Evolutionary conservation across 2,113 vertebrate species (phyloP).

Genomic region (Sinosuthora webbiana): DNA sequence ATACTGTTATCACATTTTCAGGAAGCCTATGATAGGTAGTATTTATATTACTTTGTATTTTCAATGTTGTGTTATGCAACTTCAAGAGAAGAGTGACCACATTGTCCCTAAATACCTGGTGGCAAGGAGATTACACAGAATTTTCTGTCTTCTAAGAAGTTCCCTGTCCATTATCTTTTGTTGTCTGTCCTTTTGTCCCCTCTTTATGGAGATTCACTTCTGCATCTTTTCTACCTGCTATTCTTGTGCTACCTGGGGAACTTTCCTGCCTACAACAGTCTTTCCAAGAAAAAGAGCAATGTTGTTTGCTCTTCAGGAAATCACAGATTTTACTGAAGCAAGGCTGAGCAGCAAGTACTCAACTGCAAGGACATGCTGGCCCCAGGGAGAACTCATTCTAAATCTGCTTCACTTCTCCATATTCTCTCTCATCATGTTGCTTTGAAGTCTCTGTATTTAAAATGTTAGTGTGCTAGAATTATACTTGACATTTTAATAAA

Average conservation of each 20-base stretch:
- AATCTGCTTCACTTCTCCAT: background rate
- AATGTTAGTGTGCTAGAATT: background rate
- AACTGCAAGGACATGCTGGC: background rate
- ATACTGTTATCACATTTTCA: background rate
- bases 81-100: background rate
- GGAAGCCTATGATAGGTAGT: background rate
- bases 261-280: background rate
- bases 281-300: background rate
- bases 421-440: background rate
- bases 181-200: background rate
- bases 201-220: background rate
- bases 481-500: background rate
- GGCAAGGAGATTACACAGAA: background rate
- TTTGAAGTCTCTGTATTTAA: background rate
- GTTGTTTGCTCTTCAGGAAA: background rate
- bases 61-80: background rate
- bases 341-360: background rate
- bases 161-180: background rate
- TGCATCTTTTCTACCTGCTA: background rate
- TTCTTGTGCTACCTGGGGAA: background rate
- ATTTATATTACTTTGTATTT: background rate
- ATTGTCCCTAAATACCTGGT: background rate
- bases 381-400: background rate
- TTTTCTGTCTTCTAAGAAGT: background rate
- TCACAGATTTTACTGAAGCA: background rate